Evolutionary conservation across 2,888 invertebrate species (phyloP).

Genomic region (Anoplius nigerrimus): DNA sequence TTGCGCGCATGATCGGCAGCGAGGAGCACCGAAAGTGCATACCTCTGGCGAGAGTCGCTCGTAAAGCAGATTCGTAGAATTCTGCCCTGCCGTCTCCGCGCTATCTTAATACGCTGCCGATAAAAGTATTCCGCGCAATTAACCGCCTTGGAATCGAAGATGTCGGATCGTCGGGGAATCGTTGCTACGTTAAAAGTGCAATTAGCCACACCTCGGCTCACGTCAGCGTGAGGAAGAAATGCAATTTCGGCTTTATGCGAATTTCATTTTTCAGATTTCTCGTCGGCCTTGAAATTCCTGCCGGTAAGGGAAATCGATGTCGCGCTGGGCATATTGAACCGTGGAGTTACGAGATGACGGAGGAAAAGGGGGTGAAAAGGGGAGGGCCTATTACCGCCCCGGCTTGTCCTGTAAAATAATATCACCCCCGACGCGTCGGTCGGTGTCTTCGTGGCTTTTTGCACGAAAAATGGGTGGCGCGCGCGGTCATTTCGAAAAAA

Average conservation of each 20-base stretch:
- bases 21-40: no score
- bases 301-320: conserved; percentile 48
- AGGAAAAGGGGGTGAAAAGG: no score
- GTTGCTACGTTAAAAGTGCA: no score
- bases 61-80: no score
- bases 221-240: no score
- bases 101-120: conserved; percentile 50
- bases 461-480: conserved; percentile 46
- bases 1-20: no score
- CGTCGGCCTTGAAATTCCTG: conserved; percentile 7
- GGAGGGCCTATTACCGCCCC: conserved; percentile 36
- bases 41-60: no score
- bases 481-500: conserved; percentile 59
- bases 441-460: conserved; percentile 21
- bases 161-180: no score
- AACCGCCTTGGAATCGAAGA: conserved; percentile 14
- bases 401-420: conserved; percentile 61
- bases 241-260: no score
- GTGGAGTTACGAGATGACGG: conserved; percentile 33
- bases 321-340: conserved; percentile 58
- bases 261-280: no score
- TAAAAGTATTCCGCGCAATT: conserved; percentile 36
- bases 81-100: neutral
- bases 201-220: no score
- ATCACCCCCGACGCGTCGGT: conserved; percentile 48